Conservation (phyloP, 2,113 vertebrate species). For the Paraplagusia blochii region DNA sequence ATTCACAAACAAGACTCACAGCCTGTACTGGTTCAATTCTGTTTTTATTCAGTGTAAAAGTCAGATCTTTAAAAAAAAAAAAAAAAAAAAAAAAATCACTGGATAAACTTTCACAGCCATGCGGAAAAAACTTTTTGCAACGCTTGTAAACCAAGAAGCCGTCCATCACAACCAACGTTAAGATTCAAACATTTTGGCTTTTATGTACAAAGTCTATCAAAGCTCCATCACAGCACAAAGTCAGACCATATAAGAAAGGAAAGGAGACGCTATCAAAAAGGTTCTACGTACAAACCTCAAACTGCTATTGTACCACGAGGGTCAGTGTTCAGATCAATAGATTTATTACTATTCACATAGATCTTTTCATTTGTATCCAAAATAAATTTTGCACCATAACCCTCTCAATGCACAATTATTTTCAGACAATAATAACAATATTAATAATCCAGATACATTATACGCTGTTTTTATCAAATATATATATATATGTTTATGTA, state of each 20-base stretch:
- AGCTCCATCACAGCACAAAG: slow-evolving; percentile 85
- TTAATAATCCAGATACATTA: slow-evolving; percentile 81
- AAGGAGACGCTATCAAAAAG: slow-evolving; percentile 94
- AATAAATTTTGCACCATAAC: slow-evolving; percentile 89
- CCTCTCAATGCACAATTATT: slow-evolving; percentile 83
- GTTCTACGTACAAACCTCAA: slow-evolving; percentile 86
- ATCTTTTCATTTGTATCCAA: slow-evolving; percentile 85
- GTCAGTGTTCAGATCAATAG: slow-evolving; percentile 74
- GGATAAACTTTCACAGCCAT: slow-evolving; percentile 95
- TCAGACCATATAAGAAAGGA: slow-evolving; percentile 89
- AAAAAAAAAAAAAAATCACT: slow-evolving; percentile 71
- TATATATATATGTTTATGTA: slow-evolving; percentile 65
- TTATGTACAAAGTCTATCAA: slow-evolving; percentile 93
- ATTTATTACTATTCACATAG: slow-evolving; percentile 72
- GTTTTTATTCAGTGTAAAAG: slow-evolving; percentile 98
- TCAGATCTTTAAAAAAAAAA: slow-evolving; percentile 84
- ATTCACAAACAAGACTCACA: background rate
- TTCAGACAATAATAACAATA: slow-evolving; percentile 88
- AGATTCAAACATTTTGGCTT: slow-evolving; percentile 82
- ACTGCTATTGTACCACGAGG: slow-evolving; percentile 82
- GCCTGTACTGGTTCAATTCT: slow-evolving; percentile 24
- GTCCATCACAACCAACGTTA: slow-evolving; percentile 77
- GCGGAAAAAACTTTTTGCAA: slow-evolving; percentile 79
- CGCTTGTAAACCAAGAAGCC: slow-evolving; percentile 74
- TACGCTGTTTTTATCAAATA: slow-evolving; percentile 90